These are phyloP conservation scores for Archivesica marissinica DNA, from an alignment of 1,140 invertebrate genomes.

Conservation along the genomic window DNA sequence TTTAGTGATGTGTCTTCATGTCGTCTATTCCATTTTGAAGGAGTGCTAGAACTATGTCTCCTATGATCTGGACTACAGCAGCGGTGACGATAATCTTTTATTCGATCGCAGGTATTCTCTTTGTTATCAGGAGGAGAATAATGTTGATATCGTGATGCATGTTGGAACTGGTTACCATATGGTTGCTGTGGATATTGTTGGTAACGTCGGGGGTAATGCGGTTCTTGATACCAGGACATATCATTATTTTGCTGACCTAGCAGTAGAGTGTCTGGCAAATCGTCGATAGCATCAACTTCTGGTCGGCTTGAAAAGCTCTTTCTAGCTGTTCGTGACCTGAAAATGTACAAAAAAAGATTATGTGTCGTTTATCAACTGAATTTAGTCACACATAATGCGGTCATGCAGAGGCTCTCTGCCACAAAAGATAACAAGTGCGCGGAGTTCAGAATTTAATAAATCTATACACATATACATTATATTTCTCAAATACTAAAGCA, in stretches of 20 bases:
- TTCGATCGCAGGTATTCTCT: background rate
- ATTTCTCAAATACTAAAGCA: too few species aligned
- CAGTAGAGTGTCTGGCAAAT: background rate
- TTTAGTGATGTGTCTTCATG: too few species aligned
- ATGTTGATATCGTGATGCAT: background rate
- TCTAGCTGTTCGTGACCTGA: background rate
- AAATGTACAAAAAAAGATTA: background rate
- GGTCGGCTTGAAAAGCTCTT: background rate
- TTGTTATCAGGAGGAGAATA: background rate
- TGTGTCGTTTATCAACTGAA: too few species aligned
- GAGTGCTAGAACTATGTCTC: background rate
- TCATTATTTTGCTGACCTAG: slow-evolving; percentile 9
- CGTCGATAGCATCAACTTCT: background rate
- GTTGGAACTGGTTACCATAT: background rate
- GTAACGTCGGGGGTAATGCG: background rate
- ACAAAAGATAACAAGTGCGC: too few species aligned
- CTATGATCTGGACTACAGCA: background rate
- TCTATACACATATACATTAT: too few species aligned
- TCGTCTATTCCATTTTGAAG: too few species aligned
- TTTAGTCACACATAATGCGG: too few species aligned
- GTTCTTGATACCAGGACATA: background rate
- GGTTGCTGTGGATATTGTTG: background rate
- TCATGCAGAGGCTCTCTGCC: too few species aligned
- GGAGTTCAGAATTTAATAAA: too few species aligned
- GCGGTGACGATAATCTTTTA: background rate